Evolutionary conservation across 2,797 vertebrate species (phyloP).

Genomic region (Muscicapa striata): DNA sequence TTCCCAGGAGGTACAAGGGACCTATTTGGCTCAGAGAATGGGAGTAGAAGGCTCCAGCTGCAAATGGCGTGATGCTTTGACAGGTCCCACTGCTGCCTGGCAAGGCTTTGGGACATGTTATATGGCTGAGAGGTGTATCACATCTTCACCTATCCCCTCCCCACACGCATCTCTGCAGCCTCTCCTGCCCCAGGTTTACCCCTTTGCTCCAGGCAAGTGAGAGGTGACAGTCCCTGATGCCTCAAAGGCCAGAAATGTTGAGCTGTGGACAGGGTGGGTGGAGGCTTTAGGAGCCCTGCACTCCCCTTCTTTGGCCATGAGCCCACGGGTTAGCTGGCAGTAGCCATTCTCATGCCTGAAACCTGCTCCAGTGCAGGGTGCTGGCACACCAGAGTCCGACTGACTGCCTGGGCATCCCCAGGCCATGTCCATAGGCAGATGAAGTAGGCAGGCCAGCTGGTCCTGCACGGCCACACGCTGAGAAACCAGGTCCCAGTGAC

Average conservation of each 20-base stretch:
- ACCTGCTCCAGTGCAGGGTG: neutral
- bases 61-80: neutral
- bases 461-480: accelerated
- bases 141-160: neutral
- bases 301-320: neutral
- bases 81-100: neutral
- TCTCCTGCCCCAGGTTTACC: neutral
- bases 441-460: neutral
- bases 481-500: neutral
- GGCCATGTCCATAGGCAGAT: accelerated
- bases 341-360: neutral
- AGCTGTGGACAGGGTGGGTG: neutral
- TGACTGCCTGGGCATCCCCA: neutral
- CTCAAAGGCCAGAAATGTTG: neutral
- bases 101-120: neutral
- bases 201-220: neutral
- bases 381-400: accelerated
- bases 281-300: neutral
- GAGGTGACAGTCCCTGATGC: neutral
- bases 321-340: accelerated
- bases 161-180: neutral
- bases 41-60: slow-evolving; percentile 21
- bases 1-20: slow-evolving; percentile 1
- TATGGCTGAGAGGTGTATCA: neutral
- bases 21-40: accelerated